Evolutionary conservation across 2,113 vertebrate species (phyloP), one percentile per base, ranked within the genome.

Genomic region (Cryptotis parvus): DNA sequence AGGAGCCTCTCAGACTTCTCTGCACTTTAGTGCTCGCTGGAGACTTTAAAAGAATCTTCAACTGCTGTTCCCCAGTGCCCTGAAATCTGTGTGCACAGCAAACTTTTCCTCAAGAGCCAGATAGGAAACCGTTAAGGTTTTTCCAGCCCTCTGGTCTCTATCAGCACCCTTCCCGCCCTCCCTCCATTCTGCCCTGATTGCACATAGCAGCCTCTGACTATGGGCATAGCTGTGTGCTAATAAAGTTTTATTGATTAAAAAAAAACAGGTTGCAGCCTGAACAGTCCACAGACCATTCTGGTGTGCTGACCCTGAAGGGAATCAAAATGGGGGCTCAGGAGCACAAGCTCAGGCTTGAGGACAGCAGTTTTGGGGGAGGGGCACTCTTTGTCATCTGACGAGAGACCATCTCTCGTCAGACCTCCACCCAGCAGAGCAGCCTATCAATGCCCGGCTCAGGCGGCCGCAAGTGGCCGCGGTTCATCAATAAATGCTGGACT

Each of bases 191-290:
- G 65, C 35, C 18, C 9, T 43, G 14, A 9, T 0, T 15, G 39
- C 22, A 7, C 70, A 52, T 76, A 55, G 7, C 33, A 74, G n/a
- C 63, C 27, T 0, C 24, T 24, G 81, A 74, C 24, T 9, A 45
- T 24, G 29, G 6, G 6, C 4, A 1, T 61, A 52, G 37, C 65
- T 12, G 15, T 58, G 37, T 85, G 39, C 55, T 86, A 76, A 8
- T 77, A 68, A 93, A 92, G 29, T 29, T 91, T 78, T 79, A 89
- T 83, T 75, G 85, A 69, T 0, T 41, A 65, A 72, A 7, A 55
- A 55, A 55, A 55, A 80, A 31, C 6, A 24, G n/a, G 27, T n/a
- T 61, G 41, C 14, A 45, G 52, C 2, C 20, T 76, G 45, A 35
- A 4, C 18, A 73, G 80, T 61, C n/a, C 1, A 52, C 16, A 4